Conservation (phyloP, 2,113 vertebrate genomes). For the Ameiurus melas region DNA sequence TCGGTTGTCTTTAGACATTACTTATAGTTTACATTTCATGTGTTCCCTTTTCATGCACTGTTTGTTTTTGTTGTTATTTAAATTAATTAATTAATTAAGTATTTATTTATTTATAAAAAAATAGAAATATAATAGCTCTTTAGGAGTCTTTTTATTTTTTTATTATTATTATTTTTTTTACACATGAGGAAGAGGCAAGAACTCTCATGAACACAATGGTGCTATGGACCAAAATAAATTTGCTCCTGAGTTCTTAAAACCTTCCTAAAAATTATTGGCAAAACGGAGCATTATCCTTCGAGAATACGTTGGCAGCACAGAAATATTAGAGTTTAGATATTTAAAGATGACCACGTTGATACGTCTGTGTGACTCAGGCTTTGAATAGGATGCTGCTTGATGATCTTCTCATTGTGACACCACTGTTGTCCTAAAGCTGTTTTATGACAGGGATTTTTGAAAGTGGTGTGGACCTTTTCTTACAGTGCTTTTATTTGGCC, state of each 20-base stretch:
- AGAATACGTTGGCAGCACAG: not conserved
- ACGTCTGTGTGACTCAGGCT: slow-evolving; percentile 61
- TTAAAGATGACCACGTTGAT: slow-evolving; percentile 62
- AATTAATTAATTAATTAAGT: no score
- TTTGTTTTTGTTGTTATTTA: no score
- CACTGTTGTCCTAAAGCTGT: not conserved
- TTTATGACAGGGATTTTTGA: not conserved
- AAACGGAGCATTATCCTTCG: not conserved
- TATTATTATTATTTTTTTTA: no score
- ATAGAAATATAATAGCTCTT: not conserved
- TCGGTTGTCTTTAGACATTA: not conserved
- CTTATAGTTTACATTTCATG: not conserved
- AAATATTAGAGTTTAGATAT: slow-evolving; percentile 31
- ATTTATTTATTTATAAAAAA: no score
- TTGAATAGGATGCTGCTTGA: slow-evolving; percentile 60
- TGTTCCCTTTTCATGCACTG: not conserved
- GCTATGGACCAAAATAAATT: not conserved
- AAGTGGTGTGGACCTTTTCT: not conserved
- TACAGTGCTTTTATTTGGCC: slow-evolving; percentile 7
- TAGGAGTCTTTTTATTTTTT: no score
- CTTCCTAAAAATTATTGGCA: not conserved
- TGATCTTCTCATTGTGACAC: slow-evolving; percentile 61
- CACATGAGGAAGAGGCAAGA: not conserved
- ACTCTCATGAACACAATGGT: not conserved
- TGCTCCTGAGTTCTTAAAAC: not conserved